phyloP scores from a whole-genome alignment of 2,888 invertebrate genomes.

The Pachymerium ferrugineum region DNA sequence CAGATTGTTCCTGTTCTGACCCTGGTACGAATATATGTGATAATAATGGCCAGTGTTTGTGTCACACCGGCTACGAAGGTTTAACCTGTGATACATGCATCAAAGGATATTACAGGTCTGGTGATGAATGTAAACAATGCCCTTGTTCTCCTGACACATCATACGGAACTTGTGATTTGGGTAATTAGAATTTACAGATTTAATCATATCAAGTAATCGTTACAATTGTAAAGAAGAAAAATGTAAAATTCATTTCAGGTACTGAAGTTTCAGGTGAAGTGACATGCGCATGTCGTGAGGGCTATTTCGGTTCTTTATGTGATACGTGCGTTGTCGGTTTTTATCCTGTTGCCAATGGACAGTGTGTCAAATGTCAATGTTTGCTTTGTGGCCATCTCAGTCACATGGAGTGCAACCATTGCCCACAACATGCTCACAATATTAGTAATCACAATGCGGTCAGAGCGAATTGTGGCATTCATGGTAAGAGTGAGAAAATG shows the following conservation, averaged over 20 bases:
- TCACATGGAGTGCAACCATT: background rate
- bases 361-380: conserved; percentile 16
- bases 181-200: background rate
- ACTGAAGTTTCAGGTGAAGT: background rate
- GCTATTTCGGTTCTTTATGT: background rate
- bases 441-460: background rate
- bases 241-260: background rate
- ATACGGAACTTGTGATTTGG: conserved; percentile 28
- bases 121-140: conserved; percentile 29
- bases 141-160: conserved; percentile 30
- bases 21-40: conserved; percentile 27
- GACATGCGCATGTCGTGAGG: background rate
- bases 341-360: background rate
- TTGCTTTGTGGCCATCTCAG: background rate
- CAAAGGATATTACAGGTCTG: background rate
- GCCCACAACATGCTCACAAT: background rate
- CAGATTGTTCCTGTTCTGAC: conserved; percentile 28
- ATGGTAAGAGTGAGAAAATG: background rate
- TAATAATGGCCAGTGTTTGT: conserved; percentile 15
- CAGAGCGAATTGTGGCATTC: background rate
- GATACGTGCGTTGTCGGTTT: background rate
- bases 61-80: conserved; percentile 30
- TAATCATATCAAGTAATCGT: too few species aligned
- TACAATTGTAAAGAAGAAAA: background rate
- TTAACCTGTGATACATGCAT: conserved; percentile 28